Percentiles rank a stretch among this genome's conserved stretches.
Evolutionary conservation across 2,888 invertebrate genomes (phyloP).

Genomic region (Synergus laeviventris): DNA sequence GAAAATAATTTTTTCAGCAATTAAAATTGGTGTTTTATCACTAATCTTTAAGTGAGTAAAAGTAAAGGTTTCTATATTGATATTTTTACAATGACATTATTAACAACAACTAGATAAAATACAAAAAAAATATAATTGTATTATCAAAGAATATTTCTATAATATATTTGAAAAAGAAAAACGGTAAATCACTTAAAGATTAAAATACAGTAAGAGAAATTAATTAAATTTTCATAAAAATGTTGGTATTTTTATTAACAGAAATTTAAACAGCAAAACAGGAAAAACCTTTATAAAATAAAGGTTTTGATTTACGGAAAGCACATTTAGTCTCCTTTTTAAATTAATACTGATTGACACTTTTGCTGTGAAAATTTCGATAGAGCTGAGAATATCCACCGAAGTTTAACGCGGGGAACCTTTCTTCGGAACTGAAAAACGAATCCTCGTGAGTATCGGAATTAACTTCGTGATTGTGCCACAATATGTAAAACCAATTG

Average conservation of each 20-base stretch:
- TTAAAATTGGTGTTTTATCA: not conserved
- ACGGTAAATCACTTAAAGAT: not conserved
- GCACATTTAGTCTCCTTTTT: not conserved
- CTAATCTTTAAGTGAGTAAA: not conserved
- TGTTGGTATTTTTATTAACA: not conserved
- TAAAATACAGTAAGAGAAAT: not conserved
- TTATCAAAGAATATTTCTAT: not conserved
- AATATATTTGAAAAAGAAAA: not conserved
- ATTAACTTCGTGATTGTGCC: conserved; percentile 21
- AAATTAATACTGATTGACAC: not conserved
- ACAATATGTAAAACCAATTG: conserved; percentile 45
- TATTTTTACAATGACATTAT: not conserved
- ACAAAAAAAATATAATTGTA: not conserved
- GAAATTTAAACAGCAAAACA: not conserved
- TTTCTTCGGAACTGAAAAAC: conserved; percentile 32
- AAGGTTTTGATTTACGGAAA: not conserved
- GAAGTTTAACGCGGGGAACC: not conserved
- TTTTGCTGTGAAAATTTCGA: not conserved
- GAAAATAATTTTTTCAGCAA: not conserved
- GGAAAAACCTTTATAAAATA: not conserved
- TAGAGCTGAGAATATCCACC: not conserved
- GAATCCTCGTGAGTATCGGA: not conserved
- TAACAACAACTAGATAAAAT: not conserved
- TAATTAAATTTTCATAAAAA: not conserved
- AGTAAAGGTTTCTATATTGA: not conserved